phyloP scores from a whole-genome alignment of 2,888 invertebrate species.

The Polia nebulosa region DNA sequence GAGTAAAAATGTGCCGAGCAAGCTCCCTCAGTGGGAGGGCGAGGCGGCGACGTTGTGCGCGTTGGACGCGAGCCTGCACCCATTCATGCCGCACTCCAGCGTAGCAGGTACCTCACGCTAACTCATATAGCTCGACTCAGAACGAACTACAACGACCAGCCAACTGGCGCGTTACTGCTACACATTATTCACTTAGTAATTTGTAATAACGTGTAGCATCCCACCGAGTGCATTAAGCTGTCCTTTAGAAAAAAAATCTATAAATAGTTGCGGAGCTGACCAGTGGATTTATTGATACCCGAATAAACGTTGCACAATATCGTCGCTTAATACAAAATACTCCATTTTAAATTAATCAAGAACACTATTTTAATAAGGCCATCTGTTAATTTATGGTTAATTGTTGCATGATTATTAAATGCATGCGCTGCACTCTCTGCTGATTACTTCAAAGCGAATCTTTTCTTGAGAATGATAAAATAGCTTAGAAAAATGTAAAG shows the following conservation, averaged over 20 bases:
- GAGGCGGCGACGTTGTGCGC: conserved; percentile 86
- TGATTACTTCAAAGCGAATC: conserved; percentile 40
- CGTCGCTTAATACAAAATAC: conserved; percentile 59
- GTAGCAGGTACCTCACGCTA: conserved; percentile 78
- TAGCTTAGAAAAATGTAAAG: conserved; percentile 36
- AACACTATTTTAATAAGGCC: conserved; percentile 22
- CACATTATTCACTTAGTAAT: conserved; percentile 20
- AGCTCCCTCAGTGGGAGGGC: conserved; percentile 87
- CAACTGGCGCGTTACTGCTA: conserved; percentile 23
- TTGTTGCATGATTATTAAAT: conserved; percentile 63
- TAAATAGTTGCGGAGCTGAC: conserved; percentile 33
- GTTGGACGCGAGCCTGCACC: conserved; percentile 78
- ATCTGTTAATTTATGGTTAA: conserved; percentile 40
- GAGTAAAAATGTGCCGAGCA: conserved; percentile 84
- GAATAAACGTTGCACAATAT: conserved; percentile 64
- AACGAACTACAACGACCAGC: conserved; percentile 8
- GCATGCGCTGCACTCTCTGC: conserved; percentile 62
- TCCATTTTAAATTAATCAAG: conserved; percentile 39
- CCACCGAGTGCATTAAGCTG: conserved; percentile 15
- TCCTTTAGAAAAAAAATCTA: conserved; percentile 19
- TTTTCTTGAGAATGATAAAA: conserved; percentile 47
- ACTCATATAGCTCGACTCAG: conserved; percentile 29
- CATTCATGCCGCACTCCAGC: conserved; percentile 78
- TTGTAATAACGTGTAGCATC: conserved; percentile 35
- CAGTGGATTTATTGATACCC: conserved; percentile 28